phyloP scores from a whole-genome alignment of 2,113 vertebrate genomes.

The Epinephelus fuscoguttatus region DNA sequence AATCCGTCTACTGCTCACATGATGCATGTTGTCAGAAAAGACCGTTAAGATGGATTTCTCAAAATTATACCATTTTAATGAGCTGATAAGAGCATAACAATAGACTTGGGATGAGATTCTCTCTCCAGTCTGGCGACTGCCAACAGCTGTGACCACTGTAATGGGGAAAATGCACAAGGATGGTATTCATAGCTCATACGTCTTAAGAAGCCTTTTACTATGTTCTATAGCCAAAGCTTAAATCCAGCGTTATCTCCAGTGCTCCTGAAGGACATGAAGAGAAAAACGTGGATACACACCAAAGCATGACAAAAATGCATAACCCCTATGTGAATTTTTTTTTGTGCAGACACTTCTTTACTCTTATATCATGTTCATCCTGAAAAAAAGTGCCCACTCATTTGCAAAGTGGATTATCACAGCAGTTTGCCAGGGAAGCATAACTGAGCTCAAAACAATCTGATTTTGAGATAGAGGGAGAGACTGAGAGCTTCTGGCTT shows the following conservation, averaged over 20 bases:
- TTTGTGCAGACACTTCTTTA: slow-evolving; percentile 10
- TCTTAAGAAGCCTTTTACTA: slow-evolving; percentile 24
- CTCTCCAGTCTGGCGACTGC: slow-evolving; percentile 2
- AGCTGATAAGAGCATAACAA: slow-evolving; percentile 59
- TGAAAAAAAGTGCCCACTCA: slow-evolving; percentile 35
- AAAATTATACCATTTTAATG: slow-evolving; percentile 64
- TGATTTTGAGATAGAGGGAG: not conserved
- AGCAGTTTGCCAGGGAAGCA: slow-evolving; percentile 4
- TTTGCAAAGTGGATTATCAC: slow-evolving; percentile 49
- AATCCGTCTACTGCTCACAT: slow-evolving; percentile 56
- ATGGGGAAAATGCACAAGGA: slow-evolving; percentile 20
- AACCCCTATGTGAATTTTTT: slow-evolving; percentile 7
- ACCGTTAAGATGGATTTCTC: slow-evolving; percentile 47
- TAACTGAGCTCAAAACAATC: slow-evolving; percentile 20
- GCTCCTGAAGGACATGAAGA: slow-evolving; percentile 38
- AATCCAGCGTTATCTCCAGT: slow-evolving; percentile 40
- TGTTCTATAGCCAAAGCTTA: slow-evolving; percentile 28
- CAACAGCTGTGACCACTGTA: slow-evolving; percentile 42
- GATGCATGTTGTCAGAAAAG: slow-evolving; percentile 36
- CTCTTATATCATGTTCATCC: slow-evolving; percentile 13
- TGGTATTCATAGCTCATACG: slow-evolving; percentile 19
- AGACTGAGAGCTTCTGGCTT: not conserved
- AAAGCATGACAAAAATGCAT: slow-evolving; percentile 37
- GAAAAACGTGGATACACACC: not conserved
- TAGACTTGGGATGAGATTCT: slow-evolving; percentile 21